A percentile compares a stretch with the other conserved stretches of the same genome.
phyloP scores from a whole-genome alignment of 2,797 vertebrate species.

The Hipposideros larvatus region DNA sequence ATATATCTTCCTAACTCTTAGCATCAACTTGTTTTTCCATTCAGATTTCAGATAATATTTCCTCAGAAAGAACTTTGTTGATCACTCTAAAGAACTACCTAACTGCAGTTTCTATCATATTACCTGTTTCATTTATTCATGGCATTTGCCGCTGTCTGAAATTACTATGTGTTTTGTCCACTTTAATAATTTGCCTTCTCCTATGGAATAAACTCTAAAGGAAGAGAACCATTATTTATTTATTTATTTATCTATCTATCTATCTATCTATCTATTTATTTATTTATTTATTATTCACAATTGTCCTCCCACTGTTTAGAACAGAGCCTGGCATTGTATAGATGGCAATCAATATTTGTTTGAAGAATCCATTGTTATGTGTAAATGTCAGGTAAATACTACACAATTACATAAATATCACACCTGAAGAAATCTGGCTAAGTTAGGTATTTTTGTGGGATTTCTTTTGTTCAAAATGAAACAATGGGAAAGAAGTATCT shows the following conservation, averaged over 20 bases:
- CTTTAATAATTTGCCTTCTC: neutral
- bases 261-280: no score
- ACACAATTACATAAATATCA: neutral
- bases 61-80: neutral
- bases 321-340: neutral
- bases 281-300: neutral
- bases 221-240: neutral
- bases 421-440: neutral
- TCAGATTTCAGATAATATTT: neutral
- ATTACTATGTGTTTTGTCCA: neutral
- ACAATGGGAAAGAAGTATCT: neutral
- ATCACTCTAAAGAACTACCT: neutral
- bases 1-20: neutral
- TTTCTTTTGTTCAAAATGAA: neutral
- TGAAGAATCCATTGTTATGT: neutral
- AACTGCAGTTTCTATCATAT: neutral
- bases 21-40: neutral
- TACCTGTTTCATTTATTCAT: neutral
- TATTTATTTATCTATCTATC: no score
- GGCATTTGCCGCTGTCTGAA: neutral
- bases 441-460: neutral
- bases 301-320: neutral
- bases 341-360: neutral
- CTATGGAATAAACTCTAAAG: neutral
- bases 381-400: conserved; percentile 2